Evolutionary conservation across 1,140 invertebrate genomes (phyloP), one percentile per base, ranked within the genome.

Genomic region (Melitaea cinxia): DNA sequence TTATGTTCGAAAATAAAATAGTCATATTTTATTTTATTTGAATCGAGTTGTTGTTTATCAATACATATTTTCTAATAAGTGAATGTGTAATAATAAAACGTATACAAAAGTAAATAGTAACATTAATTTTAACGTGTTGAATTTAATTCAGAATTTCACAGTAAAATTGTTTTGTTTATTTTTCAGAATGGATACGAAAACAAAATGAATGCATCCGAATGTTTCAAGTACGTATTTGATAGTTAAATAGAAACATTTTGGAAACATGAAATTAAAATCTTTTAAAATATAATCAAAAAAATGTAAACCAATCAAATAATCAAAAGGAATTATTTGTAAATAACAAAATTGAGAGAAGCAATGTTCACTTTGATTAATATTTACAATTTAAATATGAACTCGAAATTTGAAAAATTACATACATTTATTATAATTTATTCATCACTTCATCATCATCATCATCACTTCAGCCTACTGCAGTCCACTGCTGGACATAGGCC

Each of bases 181-280:
- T 85, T 84, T 72, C 84, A 89, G 86, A 63, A 82, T 47, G 86
- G 86, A 15, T 89, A 89, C 66, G 83, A 87, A 76, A 89, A 87
- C 39, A 87, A 81, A 82, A 85, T 89, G 83, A 87, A 84, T 50
- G 86, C 84, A 45, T 79, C 84, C 23, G 86, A 89, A 78, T 89
- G 86, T 79, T 87, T 87, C 60, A 85, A 87, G 86, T 89, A 60
- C 83, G 84, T 87, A 65, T 47, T 14, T 4, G 1, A 12, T 35
- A 35, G n/a, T 37, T 14, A 14, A 14, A 4, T 37, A 4, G 2
- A 26, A 26, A 26, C 24, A 6, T 6, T 26, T 26, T 26, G 7
- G 2, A 9, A 19, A 45, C 3, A 9, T 10, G 19, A 45, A 14
- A 15, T 15, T 15, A 15, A 39, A 39, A 39, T 39, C 15, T 39